These are phyloP conservation scores for Alligator mississippiensis DNA, from an alignment of 2,113 vertebrate genomes.

Conservation along the genomic window DNA sequence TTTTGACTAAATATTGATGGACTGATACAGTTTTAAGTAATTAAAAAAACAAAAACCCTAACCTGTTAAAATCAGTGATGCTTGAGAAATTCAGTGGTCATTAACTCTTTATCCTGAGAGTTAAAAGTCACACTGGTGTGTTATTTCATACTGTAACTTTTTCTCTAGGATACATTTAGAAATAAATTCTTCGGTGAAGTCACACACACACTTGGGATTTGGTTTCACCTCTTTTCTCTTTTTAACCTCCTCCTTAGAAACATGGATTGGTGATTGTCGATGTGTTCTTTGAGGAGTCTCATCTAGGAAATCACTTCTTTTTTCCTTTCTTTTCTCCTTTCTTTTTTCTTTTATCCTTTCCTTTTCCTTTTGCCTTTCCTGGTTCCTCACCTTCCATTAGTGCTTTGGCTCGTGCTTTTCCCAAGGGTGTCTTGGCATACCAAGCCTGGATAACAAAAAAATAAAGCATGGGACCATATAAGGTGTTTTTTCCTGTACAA, in stretches of 20 bases:
- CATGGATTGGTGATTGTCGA: background rate
- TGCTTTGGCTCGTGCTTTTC: slow-evolving; percentile 67
- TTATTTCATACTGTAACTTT: background rate
- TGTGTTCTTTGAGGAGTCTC: background rate
- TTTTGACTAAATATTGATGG: slow-evolving; percentile 54
- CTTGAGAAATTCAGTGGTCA: slow-evolving; percentile 16
- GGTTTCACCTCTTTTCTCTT: background rate
- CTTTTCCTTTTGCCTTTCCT: slow-evolving; percentile 44
- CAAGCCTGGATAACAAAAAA: slow-evolving; percentile 74
- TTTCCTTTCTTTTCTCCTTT: slow-evolving; percentile 29
- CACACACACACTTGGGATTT: background rate
- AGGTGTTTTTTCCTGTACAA: background rate
- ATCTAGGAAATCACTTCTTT: slow-evolving; percentile 13
- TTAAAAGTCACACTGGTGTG: background rate
- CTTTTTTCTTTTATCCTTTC: slow-evolving; percentile 27
- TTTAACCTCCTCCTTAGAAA: background rate
- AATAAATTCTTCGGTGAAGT: background rate
- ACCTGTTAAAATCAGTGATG: slow-evolving; percentile 46
- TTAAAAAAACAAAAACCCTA: background rate
- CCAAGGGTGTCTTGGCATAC: slow-evolving; percentile 85
- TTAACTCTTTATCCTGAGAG: slow-evolving; percentile 57
- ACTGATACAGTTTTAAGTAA: slow-evolving; percentile 50
- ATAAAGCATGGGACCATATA: background rate
- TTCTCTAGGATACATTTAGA: background rate
- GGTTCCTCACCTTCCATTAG: background rate